Conservation (phyloP, 2,888 invertebrate genomes). For the Drosophila prostipennis region DNA sequence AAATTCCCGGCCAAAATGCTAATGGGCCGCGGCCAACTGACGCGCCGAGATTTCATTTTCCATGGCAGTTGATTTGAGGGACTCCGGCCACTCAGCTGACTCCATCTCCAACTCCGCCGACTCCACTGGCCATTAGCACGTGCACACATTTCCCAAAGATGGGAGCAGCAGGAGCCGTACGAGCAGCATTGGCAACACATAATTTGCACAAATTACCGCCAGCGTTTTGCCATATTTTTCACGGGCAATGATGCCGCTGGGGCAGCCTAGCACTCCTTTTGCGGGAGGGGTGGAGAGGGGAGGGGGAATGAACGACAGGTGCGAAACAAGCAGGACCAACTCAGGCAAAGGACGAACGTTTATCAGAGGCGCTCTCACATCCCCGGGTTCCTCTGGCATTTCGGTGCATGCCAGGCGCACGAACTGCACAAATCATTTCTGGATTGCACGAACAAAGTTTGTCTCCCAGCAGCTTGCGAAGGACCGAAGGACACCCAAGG, state of each 20-base stretch:
- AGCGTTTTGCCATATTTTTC: constrained; percentile 74
- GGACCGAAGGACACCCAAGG: constrained; percentile 47
- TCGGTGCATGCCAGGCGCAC: constrained; percentile 52
- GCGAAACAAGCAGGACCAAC: constrained; percentile 71
- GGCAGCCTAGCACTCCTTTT: constrained; percentile 52
- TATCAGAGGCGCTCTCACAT: constrained; percentile 56
- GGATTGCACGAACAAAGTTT: constrained; percentile 76
- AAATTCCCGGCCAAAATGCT: constrained; percentile 64
- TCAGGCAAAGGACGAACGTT: constrained; percentile 54
- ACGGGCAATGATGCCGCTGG: constrained; percentile 69
- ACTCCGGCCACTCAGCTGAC: constrained; percentile 13
- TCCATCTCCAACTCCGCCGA: constrained; percentile 2
- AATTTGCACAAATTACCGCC: constrained; percentile 81
- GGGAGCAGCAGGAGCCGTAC: constrained; percentile 25
- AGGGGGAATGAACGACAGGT: constrained; percentile 63
- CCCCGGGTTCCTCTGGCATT: constrained; percentile 27
- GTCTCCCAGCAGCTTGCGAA: constrained; percentile 54
- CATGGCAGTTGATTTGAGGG: constrained; percentile 44
- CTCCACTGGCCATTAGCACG: constrained; percentile 82
- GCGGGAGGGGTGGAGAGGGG: background rate
- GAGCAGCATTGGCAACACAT: constrained; percentile 59
- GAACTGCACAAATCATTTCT: constrained; percentile 82
- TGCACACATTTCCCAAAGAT: constrained; percentile 81
- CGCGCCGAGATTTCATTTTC: constrained; percentile 65
- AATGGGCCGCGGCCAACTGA: constrained; percentile 64